These are phyloP conservation scores for Zaprionus africanus DNA, from an alignment of 1,140 invertebrate species.

Conservation along the genomic window DNA sequence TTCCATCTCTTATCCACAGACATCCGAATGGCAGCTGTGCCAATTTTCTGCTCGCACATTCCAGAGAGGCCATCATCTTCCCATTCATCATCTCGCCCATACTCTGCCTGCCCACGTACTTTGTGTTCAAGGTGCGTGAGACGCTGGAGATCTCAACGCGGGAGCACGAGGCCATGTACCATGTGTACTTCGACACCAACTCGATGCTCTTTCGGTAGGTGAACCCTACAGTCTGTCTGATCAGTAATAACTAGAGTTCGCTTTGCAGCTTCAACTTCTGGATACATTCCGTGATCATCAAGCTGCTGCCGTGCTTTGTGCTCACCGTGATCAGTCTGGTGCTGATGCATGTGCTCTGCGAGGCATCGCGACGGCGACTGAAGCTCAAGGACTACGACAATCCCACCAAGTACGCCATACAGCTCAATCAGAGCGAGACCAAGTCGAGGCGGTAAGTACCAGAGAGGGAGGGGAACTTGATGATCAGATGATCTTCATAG, in stretches of 20 bases:
- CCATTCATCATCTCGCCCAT: slow-evolving; percentile 90
- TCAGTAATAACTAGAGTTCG: no score
- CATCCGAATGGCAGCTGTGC: slow-evolving; percentile 86
- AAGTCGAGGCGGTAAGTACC: slow-evolving; percentile 54
- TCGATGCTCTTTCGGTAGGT: slow-evolving; percentile 67
- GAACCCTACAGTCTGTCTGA: no score
- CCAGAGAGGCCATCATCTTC: slow-evolving; percentile 89
- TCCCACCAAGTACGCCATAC: slow-evolving; percentile 64
- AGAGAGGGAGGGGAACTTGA: not conserved
- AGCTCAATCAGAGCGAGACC: slow-evolving; percentile 54
- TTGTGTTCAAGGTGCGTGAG: slow-evolving; percentile 87
- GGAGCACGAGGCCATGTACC: slow-evolving; percentile 85
- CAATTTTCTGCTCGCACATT: slow-evolving; percentile 84
- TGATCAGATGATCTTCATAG: not conserved
- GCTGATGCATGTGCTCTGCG: slow-evolving; percentile 90
- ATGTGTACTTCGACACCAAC: slow-evolving; percentile 87
- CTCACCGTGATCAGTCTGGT: slow-evolving; percentile 92
- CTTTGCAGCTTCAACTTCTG: slow-evolving; percentile 91
- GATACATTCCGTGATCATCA: slow-evolving; percentile 93
- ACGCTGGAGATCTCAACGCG: slow-evolving; percentile 81
- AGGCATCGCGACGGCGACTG: slow-evolving; percentile 88
- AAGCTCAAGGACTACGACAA: slow-evolving; percentile 87
- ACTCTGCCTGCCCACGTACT: slow-evolving; percentile 91
- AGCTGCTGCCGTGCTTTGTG: slow-evolving; percentile 93
- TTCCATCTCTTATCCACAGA: slow-evolving; percentile 85